A percentile compares a stretch with the other conserved stretches of the same genome.
phyloP scores from a whole-genome alignment of 2,888 invertebrate genomes.

The Vanessa cardui region DNA sequence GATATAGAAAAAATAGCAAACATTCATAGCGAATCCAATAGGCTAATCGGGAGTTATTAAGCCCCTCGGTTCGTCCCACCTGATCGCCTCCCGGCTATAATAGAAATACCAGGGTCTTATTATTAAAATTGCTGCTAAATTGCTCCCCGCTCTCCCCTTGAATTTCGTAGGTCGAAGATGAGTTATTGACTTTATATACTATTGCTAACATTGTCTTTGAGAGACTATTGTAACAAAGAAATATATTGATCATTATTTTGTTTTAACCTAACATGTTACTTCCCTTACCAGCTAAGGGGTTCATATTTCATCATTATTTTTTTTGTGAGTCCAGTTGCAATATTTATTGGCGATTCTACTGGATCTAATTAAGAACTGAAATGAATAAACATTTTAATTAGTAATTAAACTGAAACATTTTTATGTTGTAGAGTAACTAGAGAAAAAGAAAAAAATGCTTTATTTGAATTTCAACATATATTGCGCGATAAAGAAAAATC shows the following conservation, averaged over 20 bases:
- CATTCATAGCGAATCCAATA: slow-evolving; percentile 82
- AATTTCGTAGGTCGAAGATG: slow-evolving; percentile 69
- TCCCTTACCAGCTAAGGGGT: too few species aligned
- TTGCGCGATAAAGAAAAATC: too few species aligned
- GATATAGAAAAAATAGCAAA: slow-evolving; percentile 81
- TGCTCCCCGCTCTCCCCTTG: slow-evolving; percentile 75
- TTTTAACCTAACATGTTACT: not conserved
- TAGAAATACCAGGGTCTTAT: slow-evolving; percentile 83
- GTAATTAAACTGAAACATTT: too few species aligned
- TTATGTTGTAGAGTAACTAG: too few species aligned
- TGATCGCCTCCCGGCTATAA: slow-evolving; percentile 80
- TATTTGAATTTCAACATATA: too few species aligned
- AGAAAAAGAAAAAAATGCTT: too few species aligned
- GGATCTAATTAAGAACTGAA: too few species aligned
- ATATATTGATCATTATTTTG: not conserved
- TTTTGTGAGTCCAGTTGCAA: too few species aligned
- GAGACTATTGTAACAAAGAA: slow-evolving; percentile 38
- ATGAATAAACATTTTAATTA: too few species aligned
- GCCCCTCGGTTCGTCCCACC: slow-evolving; percentile 76
- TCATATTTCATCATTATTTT: too few species aligned
- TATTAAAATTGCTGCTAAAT: slow-evolving; percentile 84
- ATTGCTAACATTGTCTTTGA: slow-evolving; percentile 35
- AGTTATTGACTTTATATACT: slow-evolving; percentile 53
- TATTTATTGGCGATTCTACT: too few species aligned
- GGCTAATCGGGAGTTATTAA: slow-evolving; percentile 82